Percentiles rank a stretch among this genome's conserved stretches.
phyloP scores from a whole-genome alignment of 2,113 vertebrate genomes.

The Callipepla squamata region DNA sequence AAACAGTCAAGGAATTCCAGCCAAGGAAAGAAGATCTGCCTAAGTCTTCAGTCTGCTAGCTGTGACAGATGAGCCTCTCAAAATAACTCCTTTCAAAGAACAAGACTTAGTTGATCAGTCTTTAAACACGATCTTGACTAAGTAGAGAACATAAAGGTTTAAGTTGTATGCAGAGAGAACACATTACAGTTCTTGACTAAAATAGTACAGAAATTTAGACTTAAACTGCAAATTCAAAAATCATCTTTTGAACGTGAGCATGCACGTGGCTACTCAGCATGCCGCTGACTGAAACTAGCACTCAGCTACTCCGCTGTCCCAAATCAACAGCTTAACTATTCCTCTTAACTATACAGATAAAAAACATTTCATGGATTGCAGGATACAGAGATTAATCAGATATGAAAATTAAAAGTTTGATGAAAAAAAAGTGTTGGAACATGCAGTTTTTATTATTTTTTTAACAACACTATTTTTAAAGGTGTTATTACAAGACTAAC shows the following conservation, averaged over 20 bases:
- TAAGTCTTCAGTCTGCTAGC: neutral
- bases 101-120: neutral
- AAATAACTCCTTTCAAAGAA: neutral
- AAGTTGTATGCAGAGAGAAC: neutral
- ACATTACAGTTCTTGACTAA: neutral
- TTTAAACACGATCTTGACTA: neutral
- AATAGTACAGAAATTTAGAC: neutral
- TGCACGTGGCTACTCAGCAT: neutral
- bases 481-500: neutral
- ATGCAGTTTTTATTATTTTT: neutral
- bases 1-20: slow-evolving; percentile 1
- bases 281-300: neutral
- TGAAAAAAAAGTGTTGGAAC: neutral
- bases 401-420: neutral
- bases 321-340: neutral
- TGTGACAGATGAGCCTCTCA: neutral
- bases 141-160: neutral
- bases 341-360: neutral
- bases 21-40: neutral
- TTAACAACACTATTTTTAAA: neutral
- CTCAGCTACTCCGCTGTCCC: neutral
- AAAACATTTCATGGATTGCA: neutral
- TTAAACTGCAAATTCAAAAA: neutral
- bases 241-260: neutral
- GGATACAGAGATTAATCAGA: neutral